A percentile compares a stretch with the other conserved stretches of the same genome.
phyloP scores from a whole-genome alignment of 2,113 vertebrate species.

The Saguinus midas region DNA sequence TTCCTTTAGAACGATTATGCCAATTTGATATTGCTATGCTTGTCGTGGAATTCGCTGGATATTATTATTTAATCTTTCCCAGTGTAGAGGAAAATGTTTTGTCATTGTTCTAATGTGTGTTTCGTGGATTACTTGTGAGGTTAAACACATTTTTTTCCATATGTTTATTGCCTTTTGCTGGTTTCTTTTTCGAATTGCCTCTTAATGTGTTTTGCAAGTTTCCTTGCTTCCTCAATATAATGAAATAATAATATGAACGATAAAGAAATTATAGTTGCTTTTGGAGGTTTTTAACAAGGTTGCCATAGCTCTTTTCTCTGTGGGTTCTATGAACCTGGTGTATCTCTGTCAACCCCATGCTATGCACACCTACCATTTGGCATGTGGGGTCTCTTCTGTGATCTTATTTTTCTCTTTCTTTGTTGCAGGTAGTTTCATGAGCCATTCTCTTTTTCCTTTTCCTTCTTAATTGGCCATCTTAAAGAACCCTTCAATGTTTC shows the following conservation, averaged over 20 bases:
- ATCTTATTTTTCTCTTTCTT: not conserved
- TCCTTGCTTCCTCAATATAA: not conserved
- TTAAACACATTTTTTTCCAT: not conserved
- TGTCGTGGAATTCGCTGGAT: not conserved
- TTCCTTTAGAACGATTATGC: not conserved
- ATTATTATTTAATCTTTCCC: constrained; percentile 19
- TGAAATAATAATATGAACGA: not conserved
- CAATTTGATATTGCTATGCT: not conserved
- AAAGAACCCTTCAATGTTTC: not conserved
- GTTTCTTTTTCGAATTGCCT: not conserved
- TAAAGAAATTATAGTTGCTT: not conserved
- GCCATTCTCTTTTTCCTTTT: not conserved
- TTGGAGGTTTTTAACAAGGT: not conserved
- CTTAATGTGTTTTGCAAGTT: not conserved
- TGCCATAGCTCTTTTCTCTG: not conserved
- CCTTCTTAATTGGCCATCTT: not conserved
- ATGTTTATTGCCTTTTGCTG: not conserved
- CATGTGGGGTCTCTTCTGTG: not conserved
- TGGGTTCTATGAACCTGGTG: not conserved
- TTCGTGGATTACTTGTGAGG: constrained; percentile 27
- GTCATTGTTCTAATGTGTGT: not conserved
- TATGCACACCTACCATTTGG: not conserved
- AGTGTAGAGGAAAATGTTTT: not conserved
- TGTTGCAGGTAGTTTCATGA: not conserved
- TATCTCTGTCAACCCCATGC: not conserved